phyloP scores from a whole-genome alignment of 2,888 invertebrate species.

The Schizaphis graminum region DNA sequence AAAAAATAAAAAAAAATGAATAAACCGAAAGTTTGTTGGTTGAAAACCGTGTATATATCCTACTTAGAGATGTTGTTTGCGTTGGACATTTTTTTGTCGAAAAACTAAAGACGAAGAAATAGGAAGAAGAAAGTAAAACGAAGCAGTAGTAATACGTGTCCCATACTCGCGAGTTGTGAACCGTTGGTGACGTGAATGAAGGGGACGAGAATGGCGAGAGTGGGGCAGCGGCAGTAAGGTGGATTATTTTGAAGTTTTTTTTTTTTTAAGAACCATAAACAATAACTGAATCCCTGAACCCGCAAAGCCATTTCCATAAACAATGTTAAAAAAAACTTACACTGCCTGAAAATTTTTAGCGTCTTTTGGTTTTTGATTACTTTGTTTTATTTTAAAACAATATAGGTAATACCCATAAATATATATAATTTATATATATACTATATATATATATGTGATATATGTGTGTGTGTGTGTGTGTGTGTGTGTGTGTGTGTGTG shows the following conservation, averaged over 20 bases:
- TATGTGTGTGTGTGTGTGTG: neutral
- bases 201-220: neutral
- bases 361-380: neutral
- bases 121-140: neutral
- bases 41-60: conserved; percentile 26
- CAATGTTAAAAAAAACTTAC: conserved; percentile 20
- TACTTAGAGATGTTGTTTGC: conserved; percentile 40
- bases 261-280: conserved; percentile 55
- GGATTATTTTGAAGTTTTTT: conserved; percentile 41
- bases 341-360: neutral
- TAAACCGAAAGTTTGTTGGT: conserved; percentile 33
- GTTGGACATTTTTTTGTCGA: conserved; percentile 19
- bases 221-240: neutral
- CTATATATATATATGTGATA: no score
- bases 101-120: neutral
- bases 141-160: conserved; percentile 15
- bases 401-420: neutral
- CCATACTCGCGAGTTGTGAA: conserved; percentile 30
- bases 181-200: neutral
- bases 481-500: neutral
- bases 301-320: conserved; percentile 1
- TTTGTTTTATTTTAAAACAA: neutral
- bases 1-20: conserved; percentile 39
- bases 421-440: no score
- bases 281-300: conserved; percentile 55